Base-by-base conservation (phyloP, 2,113 vertebrate genomes). In the Pachyramphus minor region DNA sequence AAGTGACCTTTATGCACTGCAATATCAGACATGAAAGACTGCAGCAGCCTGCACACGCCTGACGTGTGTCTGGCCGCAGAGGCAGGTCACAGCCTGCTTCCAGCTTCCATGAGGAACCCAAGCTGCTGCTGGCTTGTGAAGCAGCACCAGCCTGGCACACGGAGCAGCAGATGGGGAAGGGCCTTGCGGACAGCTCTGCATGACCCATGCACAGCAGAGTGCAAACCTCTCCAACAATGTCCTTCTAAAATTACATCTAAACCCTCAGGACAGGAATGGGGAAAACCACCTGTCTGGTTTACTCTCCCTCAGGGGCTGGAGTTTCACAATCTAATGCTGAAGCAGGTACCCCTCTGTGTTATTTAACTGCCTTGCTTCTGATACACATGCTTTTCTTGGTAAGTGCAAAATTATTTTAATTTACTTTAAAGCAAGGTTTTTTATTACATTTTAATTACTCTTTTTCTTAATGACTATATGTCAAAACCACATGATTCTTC, bases 81-180 rank as follows among this genome's bases (percentile, higher is more conserved):
- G 45, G 63, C 95, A 33, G 7, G 84, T 3, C 13, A 7, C 91
- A 55, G 31, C 89, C 93, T 13, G 76, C 76, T 8, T 5, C 69
- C 60, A 22, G 67, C 58, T 44, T 2, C 9, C 1, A 5, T 0
- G 5, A 45, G 87, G 8, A 84, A 69, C 53, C 56, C 45, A 27
- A 62, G 94, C 89, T 49, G 89, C 95, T 31, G 4, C 76, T 31
- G 14, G 5, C 79, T 30, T 0, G 4, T 6, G 6, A 1, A 37
- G 78, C 14, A 8, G 35, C 66, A 63, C 62, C 2, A 27, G 44
- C 27, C 80, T 58, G 87, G 77, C 94, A 53, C 64, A 5, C 0
- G 35, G 49, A 66, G 78, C 53, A 62, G 66, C 87, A 64, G 95
- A 73, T 69, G 95, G 91, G 79, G 71, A 84, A 87, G 23, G 58